These are phyloP conservation scores for Pempheris klunzingeri DNA, from an alignment of 2,797 vertebrate species.

Conservation along the genomic window DNA sequence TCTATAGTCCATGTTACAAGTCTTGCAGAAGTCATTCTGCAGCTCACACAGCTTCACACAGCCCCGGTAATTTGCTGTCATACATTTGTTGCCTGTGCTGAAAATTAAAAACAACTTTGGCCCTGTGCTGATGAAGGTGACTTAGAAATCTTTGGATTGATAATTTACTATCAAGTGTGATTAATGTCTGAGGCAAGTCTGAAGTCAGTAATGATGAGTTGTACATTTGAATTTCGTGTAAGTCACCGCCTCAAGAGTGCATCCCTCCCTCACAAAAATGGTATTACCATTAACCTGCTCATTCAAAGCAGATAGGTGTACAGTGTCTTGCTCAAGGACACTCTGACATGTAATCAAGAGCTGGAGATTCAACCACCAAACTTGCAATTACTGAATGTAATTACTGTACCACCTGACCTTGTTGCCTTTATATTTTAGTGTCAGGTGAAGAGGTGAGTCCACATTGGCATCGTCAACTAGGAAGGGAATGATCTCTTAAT, in stretches of 20 bases:
- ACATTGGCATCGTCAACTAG: conserved; percentile 8
- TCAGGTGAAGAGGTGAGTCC: conserved; percentile 8
- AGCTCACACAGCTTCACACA: not conserved
- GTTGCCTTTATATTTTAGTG: conserved; percentile 22
- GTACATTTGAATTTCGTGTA: conserved; percentile 28
- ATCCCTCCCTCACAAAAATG: conserved; percentile 17
- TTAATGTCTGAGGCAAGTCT: conserved; percentile 41
- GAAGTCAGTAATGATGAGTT: conserved; percentile 49
- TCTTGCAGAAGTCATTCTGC: not conserved
- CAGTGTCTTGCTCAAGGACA: conserved; percentile 41
- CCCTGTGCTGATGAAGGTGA: conserved; percentile 45
- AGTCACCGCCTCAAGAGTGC: conserved; percentile 36
- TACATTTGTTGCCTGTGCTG: conserved; percentile 2
- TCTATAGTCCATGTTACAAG: not conserved
- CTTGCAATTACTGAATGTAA: conserved; percentile 20
- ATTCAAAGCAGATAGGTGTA: conserved; percentile 5
- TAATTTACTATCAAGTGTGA: conserved; percentile 48
- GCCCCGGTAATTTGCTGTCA: conserved; percentile 11
- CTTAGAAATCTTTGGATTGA: conserved; percentile 40
- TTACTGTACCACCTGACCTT: conserved; percentile 15
- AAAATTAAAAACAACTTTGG: conserved; percentile 11
- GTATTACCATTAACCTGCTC: conserved; percentile 26
- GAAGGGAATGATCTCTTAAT: conserved; percentile 10
- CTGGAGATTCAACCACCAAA: conserved; percentile 32
- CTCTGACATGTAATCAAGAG: conserved; percentile 12